These are phyloP conservation scores for Lepisosteus oculatus DNA, from an alignment of 2,113 vertebrate species.

Conservation along the genomic window DNA sequence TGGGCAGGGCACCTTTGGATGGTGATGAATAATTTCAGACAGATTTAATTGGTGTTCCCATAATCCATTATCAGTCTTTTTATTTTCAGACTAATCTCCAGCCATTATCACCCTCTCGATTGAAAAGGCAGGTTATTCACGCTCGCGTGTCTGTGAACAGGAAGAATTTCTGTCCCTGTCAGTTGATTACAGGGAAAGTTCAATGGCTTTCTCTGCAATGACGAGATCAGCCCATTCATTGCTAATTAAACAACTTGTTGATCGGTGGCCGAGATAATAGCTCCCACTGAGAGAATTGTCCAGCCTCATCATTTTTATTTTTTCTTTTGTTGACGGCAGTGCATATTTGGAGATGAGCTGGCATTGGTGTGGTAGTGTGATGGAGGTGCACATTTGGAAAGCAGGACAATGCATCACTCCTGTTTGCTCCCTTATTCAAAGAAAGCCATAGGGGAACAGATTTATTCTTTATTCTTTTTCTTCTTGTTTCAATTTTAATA, in stretches of 20 bases:
- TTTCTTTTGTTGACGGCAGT: slow-evolving; percentile 29
- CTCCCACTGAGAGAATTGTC: slow-evolving; percentile 50
- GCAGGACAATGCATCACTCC: not conserved
- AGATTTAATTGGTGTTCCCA: slow-evolving; percentile 51
- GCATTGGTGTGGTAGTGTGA: not conserved
- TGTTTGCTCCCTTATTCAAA: too few relatives aligned
- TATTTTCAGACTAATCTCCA: slow-evolving; percentile 66
- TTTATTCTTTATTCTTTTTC: too few relatives aligned
- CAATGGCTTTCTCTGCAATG: slow-evolving; percentile 64
- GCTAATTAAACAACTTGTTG: slow-evolving; percentile 66
- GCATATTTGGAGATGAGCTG: slow-evolving; percentile 30
- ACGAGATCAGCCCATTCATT: slow-evolving; percentile 64
- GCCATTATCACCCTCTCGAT: slow-evolving; percentile 69
- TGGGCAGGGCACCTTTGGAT: not conserved
- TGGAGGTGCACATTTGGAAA: not conserved
- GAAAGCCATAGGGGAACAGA: not conserved
- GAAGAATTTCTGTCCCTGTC: slow-evolving; percentile 67
- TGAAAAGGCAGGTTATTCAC: slow-evolving; percentile 47
- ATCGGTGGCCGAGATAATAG: slow-evolving; percentile 69
- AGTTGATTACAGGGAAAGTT: slow-evolving; percentile 62
- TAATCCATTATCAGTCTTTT: slow-evolving; percentile 43
- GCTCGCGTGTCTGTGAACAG: slow-evolving; percentile 56
- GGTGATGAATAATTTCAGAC: slow-evolving; percentile 50
- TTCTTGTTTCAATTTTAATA: too few relatives aligned
- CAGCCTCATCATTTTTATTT: slow-evolving; percentile 74